Conservation (phyloP, 2,888 invertebrate genomes). For the Drosophila imparisetae region DNA sequence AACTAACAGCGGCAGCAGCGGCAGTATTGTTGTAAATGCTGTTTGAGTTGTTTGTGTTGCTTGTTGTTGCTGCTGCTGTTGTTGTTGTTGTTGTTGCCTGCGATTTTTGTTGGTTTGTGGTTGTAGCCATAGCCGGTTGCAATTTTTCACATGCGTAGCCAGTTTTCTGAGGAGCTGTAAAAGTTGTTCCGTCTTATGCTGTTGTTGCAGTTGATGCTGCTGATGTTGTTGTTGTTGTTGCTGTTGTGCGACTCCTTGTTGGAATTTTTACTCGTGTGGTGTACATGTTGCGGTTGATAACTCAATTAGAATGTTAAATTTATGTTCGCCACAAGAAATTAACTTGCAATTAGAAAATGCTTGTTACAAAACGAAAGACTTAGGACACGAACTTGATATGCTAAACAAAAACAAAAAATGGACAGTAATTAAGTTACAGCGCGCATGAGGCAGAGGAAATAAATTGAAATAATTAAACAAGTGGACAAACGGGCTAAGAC, state of each 20-base stretch:
- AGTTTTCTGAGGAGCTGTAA: constrained; percentile 67
- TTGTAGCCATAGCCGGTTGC: constrained; percentile 55
- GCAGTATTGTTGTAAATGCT: constrained; percentile 44
- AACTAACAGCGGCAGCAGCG: constrained; percentile 44
- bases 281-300: constrained; percentile 81
- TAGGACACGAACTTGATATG: constrained; percentile 70
- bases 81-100: constrained; percentile 24
- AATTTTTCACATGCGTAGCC: constrained; percentile 81
- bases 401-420: constrained; percentile 18
- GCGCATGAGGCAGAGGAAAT: constrained; percentile 27
- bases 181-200: constrained; percentile 67
- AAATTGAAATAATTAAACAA: constrained; percentile 79
- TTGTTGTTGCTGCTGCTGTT: constrained; percentile 24
- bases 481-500: constrained; percentile 24
- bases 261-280: constrained; percentile 55
- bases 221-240: constrained; percentile 24
- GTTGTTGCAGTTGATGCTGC: constrained; percentile 21
- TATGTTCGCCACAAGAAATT: constrained; percentile 82
- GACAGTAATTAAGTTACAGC: constrained; percentile 47
- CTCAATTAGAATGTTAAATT: constrained; percentile 82
- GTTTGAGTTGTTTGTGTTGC: constrained; percentile 24
- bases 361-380: constrained; percentile 66
- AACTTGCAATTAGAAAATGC: constrained; percentile 82
- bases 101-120: constrained; percentile 56
- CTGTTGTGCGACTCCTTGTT: constrained; percentile 54